Conservation (phyloP, 1,140 invertebrate genomes). For the Drosophila murphyi region DNA sequence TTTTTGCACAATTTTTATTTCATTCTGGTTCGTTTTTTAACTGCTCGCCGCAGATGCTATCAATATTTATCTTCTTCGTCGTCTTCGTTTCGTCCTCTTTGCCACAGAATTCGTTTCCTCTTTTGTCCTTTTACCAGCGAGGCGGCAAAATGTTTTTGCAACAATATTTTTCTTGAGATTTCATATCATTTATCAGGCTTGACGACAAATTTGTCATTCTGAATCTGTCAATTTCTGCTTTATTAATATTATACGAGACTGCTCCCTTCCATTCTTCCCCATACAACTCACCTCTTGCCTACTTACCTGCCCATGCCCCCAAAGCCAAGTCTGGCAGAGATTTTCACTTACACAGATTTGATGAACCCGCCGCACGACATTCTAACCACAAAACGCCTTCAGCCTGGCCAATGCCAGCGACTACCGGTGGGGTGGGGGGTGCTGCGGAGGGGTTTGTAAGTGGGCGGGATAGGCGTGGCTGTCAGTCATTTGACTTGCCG, state of each 20-base stretch:
- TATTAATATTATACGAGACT: constrained; percentile 78
- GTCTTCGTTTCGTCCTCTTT: constrained; percentile 10
- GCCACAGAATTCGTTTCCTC: constrained; percentile 5
- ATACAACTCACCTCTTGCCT: not conserved
- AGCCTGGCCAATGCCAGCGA: constrained; percentile 5
- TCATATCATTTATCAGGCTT: constrained; percentile 81
- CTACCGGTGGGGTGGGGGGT: not conserved
- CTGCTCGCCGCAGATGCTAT: constrained; percentile 75
- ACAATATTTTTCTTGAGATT: constrained; percentile 78
- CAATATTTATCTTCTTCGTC: constrained; percentile 71
- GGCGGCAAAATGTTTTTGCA: constrained; percentile 38
- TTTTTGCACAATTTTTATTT: constrained; percentile 54
- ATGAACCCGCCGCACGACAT: constrained; percentile 65
- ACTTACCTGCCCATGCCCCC: not conserved
- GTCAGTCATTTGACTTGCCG: constrained; percentile 64
- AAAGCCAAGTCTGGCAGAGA: constrained; percentile 20
- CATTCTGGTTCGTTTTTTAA: constrained; percentile 66
- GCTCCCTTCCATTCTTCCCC: not conserved
- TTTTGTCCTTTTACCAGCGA: constrained; percentile 44
- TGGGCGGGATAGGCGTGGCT: constrained; percentile 45
- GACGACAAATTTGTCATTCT: constrained; percentile 83
- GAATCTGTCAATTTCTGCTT: constrained; percentile 83
- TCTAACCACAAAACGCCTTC: constrained; percentile 48
- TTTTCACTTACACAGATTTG: constrained; percentile 77
- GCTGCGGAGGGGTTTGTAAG: not conserved